Evolutionary conservation across 2,888 invertebrate genomes (phyloP).

Genomic region (Caenorhabditis sulstoni): DNA sequence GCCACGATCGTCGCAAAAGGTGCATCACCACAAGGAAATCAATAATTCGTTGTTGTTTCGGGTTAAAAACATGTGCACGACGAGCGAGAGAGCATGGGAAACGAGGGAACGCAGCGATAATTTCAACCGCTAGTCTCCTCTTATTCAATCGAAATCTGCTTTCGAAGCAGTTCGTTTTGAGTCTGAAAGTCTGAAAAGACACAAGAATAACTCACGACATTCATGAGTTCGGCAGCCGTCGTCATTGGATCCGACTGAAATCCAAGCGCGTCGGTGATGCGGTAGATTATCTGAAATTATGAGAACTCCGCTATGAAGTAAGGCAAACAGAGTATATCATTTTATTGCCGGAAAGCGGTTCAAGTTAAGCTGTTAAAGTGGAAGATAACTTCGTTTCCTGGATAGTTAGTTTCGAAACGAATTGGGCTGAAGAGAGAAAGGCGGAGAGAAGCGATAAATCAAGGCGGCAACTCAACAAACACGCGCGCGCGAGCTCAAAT

Average conservation of each 20-base stretch:
- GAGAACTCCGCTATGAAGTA: too few relatives aligned
- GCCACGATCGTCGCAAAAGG: conserved; percentile 6
- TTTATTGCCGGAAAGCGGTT: too few relatives aligned
- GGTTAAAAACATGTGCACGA: conserved; percentile 21
- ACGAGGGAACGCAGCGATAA: background rate
- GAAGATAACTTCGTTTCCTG: too few relatives aligned
- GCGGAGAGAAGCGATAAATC: conserved; percentile 13
- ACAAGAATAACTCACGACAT: conserved; percentile 25
- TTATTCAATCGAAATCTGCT: background rate
- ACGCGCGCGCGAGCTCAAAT: background rate
- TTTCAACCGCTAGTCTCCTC: background rate
- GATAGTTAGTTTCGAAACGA: too few relatives aligned
- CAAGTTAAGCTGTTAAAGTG: too few relatives aligned
- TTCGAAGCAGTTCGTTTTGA: background rate
- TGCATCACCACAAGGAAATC: conserved; percentile 23
- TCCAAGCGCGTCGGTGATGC: too few relatives aligned
- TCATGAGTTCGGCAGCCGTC: conserved; percentile 32
- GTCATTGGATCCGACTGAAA: conserved; percentile 10
- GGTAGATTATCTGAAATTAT: too few relatives aligned
- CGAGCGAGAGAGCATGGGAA: conserved; percentile 14
- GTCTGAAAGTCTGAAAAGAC: conserved; percentile 4
- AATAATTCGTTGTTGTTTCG: background rate
- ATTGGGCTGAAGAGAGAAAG: too few relatives aligned
- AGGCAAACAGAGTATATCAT: too few relatives aligned
- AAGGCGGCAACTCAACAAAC: conserved; percentile 10